Percentiles rank a stretch among this genome's conserved stretches.
Evolutionary conservation across 2,888 invertebrate genomes (phyloP).

Genomic region (Coenonympha arcania): DNA sequence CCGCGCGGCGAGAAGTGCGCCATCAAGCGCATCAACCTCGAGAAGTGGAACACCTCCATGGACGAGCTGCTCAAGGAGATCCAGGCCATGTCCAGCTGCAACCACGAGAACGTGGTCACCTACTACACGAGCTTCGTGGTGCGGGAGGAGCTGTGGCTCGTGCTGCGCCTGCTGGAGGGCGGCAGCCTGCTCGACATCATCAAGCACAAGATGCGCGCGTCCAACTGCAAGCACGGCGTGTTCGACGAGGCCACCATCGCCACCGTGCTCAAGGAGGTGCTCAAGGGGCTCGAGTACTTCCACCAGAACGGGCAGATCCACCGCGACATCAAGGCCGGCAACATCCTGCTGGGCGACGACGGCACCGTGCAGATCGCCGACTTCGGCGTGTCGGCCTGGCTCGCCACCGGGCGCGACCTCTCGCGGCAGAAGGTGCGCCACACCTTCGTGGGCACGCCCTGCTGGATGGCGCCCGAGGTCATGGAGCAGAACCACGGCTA

Average conservation of each 20-base stretch:
- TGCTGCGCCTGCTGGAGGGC: slow-evolving; percentile 96
- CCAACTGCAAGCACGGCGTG: slow-evolving; percentile 96
- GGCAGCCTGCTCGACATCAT: slow-evolving; percentile 92
- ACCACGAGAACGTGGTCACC: slow-evolving; percentile 99
- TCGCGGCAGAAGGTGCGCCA: slow-evolving; percentile 97
- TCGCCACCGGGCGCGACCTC: slow-evolving; percentile 96
- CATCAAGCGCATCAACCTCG: slow-evolving; percentile 98
- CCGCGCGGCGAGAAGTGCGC: slow-evolving; percentile 97
- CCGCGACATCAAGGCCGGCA: slow-evolving; percentile 83
- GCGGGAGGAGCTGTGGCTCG: slow-evolving; percentile 97
- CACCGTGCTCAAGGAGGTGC: slow-evolving; percentile 95
- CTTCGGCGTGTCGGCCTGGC: slow-evolving; percentile 99
- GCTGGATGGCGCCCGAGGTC: slow-evolving; percentile 99
- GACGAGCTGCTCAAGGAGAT: slow-evolving; percentile 94
- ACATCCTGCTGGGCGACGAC: slow-evolving; percentile 97
- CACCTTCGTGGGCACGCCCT: slow-evolving; percentile 99
- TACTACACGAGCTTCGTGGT: slow-evolving; percentile 99
- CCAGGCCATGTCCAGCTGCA: slow-evolving; percentile 99
- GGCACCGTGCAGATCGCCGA: slow-evolving; percentile 99
- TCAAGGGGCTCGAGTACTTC: slow-evolving; percentile 98
- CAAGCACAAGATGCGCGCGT: slow-evolving; percentile 93
- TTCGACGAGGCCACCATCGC: slow-evolving; percentile 99
- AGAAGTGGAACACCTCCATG: slow-evolving; percentile 99
- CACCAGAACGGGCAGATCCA: slow-evolving; percentile 97
- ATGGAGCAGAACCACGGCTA: slow-evolving; percentile 99